Conservation (phyloP, 2,113 vertebrate genomes). For the Callipepla squamata region DNA sequence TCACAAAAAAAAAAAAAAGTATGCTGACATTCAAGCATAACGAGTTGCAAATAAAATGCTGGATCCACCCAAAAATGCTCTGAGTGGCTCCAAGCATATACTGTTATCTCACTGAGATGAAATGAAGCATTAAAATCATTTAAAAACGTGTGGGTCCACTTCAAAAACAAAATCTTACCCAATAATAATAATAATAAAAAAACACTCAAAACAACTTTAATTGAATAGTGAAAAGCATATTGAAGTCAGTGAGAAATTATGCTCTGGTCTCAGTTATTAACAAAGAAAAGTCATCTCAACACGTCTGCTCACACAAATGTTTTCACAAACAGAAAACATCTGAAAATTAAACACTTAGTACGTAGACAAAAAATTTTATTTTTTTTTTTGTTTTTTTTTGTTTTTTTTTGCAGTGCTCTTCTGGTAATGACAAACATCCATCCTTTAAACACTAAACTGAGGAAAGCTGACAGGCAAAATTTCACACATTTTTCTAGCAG, state of each 20-base stretch:
- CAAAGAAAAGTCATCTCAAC: conserved; percentile 56
- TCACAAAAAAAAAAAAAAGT: not conserved
- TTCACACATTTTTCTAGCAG: not conserved
- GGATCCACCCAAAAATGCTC: not conserved
- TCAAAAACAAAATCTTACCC: conserved; percentile 58
- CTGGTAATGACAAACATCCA: not conserved
- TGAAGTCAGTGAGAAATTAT: conserved; percentile 59
- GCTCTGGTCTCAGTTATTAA: conserved; percentile 13
- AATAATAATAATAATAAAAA: conserved; percentile 16
- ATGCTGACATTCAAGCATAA: not conserved
- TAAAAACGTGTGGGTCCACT: conserved; percentile 7
- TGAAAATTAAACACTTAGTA: conserved; percentile 39
- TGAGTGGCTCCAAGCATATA: not conserved
- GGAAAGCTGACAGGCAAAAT: not conserved
- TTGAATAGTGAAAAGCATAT: conserved; percentile 63
- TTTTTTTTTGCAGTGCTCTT: not conserved
- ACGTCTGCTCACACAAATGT: conserved; percentile 27
- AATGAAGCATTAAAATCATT: conserved; percentile 23
- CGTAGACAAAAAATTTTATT: not conserved
- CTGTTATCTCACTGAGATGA: conserved; percentile 18
- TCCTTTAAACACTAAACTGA: not conserved
- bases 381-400: too few relatives aligned
- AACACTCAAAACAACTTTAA: conserved; percentile 46
- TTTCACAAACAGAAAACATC: conserved; percentile 50
- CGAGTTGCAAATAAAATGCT: not conserved